Conservation (phyloP, 2,888 invertebrate species). For the Ochropleura plecta region DNA sequence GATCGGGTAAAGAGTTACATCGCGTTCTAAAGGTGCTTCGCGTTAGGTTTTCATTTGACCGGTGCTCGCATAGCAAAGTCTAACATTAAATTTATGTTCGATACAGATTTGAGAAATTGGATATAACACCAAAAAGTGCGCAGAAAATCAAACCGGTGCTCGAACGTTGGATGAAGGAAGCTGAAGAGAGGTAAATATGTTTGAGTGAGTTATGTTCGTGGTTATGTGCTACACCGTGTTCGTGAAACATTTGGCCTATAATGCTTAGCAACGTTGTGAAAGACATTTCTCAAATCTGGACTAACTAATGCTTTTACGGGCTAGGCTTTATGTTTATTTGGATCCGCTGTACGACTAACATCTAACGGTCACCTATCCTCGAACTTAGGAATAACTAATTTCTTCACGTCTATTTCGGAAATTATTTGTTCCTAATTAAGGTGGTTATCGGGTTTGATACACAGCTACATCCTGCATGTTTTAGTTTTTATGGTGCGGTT, state of each 20-base stretch:
- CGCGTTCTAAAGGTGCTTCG: conserved; percentile 73
- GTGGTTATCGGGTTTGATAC: conserved; percentile 49
- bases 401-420: conserved; percentile 52
- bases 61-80: conserved; percentile 85
- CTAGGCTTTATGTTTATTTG: conserved; percentile 80
- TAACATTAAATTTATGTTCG: conserved; percentile 90
- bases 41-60: conserved; percentile 72
- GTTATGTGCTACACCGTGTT: conserved; percentile 84
- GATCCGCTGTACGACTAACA: conserved; percentile 70
- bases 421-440: conserved; percentile 66
- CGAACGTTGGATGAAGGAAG: conserved; percentile 99
- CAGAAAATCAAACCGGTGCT: conserved; percentile 99
- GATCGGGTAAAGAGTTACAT: conserved; percentile 76
- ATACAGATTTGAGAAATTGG: conserved; percentile 99
- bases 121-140: conserved; percentile 99
- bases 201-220: conserved; percentile 88
- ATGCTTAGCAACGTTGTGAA: conserved; percentile 87
- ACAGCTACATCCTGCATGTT: conserved; percentile 59
- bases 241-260: conserved; percentile 89
- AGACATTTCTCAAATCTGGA: conserved; percentile 91
- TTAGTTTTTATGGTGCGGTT: conserved; percentile 51
- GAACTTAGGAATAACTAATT: conserved; percentile 69
- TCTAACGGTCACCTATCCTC: conserved; percentile 56
- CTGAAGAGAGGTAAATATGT: conserved; percentile 97
- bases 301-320: conserved; percentile 87